Percentiles rank a stretch among this genome's conserved stretches.
phyloP scores from a whole-genome alignment of 2,797 vertebrate species.

The Carduelis carduelis region DNA sequence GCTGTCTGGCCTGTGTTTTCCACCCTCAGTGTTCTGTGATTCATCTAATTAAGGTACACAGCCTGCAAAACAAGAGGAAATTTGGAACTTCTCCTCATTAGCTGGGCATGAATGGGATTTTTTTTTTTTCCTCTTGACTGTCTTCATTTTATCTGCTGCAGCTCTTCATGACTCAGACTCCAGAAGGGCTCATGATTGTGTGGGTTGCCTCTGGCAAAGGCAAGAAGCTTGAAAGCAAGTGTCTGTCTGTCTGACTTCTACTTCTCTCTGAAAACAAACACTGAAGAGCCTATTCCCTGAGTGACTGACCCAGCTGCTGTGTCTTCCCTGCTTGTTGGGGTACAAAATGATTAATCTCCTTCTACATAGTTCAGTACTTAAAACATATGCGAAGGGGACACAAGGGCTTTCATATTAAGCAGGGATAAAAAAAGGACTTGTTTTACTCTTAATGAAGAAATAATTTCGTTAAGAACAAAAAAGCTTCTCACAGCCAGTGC shows the following conservation, averaged over 20 bases:
- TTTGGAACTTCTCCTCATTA: conserved; percentile 45
- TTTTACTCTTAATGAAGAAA: conserved; percentile 64
- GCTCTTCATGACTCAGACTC: conserved; percentile 54
- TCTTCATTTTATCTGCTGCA: conserved; percentile 30
- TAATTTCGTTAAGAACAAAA: conserved; percentile 64
- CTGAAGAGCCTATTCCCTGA: conserved; percentile 48
- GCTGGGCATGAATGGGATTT: conserved; percentile 14
- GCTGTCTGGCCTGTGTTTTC: background rate
- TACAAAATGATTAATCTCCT: conserved; percentile 53
- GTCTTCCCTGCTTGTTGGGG: background rate
- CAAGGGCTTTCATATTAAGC: conserved; percentile 49
- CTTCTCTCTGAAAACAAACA: conserved; percentile 54
- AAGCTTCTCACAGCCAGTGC: conserved; percentile 49
- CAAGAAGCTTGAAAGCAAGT: conserved; percentile 51
- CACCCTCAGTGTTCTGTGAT: conserved; percentile 27
- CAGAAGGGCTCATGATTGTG: conserved; percentile 50
- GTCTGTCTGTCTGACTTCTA: conserved; percentile 51
- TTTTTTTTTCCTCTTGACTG: conserved; percentile 1
- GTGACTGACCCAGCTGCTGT: conserved; percentile 10
- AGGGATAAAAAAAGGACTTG: conserved; percentile 41
- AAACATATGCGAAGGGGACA: conserved; percentile 15
- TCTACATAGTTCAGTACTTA: conserved; percentile 54
- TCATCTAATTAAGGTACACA: conserved; percentile 62
- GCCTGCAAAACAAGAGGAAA: conserved; percentile 37
- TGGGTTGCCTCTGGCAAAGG: conserved; percentile 61